phyloP scores from a whole-genome alignment of 2,113 vertebrate species.

The Hippolais icterina region DNA sequence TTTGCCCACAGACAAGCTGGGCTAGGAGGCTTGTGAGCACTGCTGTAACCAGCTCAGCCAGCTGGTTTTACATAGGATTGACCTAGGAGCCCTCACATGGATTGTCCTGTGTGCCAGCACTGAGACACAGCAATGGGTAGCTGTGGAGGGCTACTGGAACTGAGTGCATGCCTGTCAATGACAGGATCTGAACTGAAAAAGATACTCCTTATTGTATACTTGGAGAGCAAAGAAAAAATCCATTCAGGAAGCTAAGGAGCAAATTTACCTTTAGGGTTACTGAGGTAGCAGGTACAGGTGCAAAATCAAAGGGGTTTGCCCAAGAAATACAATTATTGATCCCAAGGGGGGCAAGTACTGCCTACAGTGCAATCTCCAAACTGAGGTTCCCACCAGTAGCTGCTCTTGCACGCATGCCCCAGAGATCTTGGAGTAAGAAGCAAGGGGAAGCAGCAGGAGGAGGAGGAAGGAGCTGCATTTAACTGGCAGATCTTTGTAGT shows the following conservation, averaged over 20 bases:
- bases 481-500: not conserved
- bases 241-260: not conserved
- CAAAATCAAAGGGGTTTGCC: not conserved
- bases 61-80: not conserved
- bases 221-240: not conserved
- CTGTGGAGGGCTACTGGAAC: not conserved
- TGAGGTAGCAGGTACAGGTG: not conserved
- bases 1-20: not conserved
- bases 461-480: conserved; percentile 28
- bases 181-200: not conserved
- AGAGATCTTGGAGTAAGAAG: not conserved
- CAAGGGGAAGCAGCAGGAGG: not conserved
- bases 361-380: not conserved
- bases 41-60: not conserved
- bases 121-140: not conserved
- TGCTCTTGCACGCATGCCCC: not conserved
- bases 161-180: not conserved
- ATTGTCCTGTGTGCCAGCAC: rapidly evolving
- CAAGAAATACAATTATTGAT: not conserved
- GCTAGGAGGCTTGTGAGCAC: not conserved
- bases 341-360: not conserved
- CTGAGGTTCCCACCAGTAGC: not conserved
- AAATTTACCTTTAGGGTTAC: not conserved
- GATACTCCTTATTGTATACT: not conserved
- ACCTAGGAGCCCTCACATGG: not conserved